Evolutionary conservation across 2,797 vertebrate species (phyloP).

Genomic region (Loris lydekkerianus): DNA sequence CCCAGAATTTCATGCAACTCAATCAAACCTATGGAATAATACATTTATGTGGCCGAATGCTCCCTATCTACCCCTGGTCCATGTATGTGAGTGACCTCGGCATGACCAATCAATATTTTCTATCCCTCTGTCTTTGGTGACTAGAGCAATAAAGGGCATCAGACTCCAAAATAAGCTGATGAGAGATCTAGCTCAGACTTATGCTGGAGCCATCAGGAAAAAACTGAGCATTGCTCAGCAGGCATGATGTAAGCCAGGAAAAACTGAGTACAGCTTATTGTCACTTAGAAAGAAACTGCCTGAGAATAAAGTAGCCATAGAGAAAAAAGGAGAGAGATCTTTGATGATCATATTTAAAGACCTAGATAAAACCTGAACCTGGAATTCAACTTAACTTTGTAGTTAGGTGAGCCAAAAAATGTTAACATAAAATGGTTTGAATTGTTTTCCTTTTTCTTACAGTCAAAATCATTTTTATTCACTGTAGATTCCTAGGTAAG

Average conservation of each 20-base stretch:
- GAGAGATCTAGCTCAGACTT: neutral
- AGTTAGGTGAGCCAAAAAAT: neutral
- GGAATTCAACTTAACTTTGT: neutral
- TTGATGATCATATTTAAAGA: neutral
- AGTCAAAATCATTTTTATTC: neutral
- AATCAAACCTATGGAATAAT: neutral
- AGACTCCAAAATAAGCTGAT: neutral
- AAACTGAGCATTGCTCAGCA: neutral
- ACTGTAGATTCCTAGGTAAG: neutral
- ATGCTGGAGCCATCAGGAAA: neutral
- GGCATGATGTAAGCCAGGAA: neutral
- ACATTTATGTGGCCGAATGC: neutral
- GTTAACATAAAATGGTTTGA: neutral
- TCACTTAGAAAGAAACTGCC: neutral
- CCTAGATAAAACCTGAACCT: neutral
- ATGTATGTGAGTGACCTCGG: neutral
- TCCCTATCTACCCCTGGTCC: neutral
- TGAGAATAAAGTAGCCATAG: neutral
- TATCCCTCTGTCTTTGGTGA: neutral
- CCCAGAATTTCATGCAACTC: neutral
- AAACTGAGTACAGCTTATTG: neutral
- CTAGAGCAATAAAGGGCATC: neutral
- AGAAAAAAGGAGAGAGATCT: neutral
- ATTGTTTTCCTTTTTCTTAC: neutral
- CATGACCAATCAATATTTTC: neutral